Percentiles rank a stretch among this genome's conserved stretches.
Conservation (phyloP, 2,113 vertebrate species). For the human (Homo sapiens) region DNA sequence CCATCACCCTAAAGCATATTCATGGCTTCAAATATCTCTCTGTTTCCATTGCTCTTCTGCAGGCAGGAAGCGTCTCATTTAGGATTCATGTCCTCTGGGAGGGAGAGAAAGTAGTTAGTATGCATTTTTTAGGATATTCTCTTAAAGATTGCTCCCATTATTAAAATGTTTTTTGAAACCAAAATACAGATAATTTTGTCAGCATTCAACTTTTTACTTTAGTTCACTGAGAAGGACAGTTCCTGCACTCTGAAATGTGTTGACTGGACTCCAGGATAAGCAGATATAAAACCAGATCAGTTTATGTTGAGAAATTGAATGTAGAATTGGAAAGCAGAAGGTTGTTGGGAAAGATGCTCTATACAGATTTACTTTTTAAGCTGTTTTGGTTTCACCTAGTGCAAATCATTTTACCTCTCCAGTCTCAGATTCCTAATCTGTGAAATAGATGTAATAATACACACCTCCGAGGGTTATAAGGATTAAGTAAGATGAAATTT, state of each 20-base stretch:
- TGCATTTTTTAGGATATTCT: conserved; percentile 3
- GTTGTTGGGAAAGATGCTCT: not conserved
- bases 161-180: not conserved
- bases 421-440: conserved; percentile 38
- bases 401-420: not conserved
- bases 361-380: not conserved
- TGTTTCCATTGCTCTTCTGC: conserved; percentile 15
- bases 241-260: not conserved
- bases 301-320: not conserved
- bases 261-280: not conserved
- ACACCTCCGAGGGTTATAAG: not conserved
- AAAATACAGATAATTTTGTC: not conserved
- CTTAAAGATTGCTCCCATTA: not conserved
- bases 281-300: not conserved
- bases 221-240: not conserved
- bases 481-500: conserved; percentile 33
- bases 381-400: not conserved
- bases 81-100: not conserved
- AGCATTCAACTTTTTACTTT: not conserved
- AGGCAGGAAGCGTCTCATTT: conserved; percentile 22
- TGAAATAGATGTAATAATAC: conserved; percentile 42
- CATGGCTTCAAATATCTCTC: conserved; percentile 42
- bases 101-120: not conserved
- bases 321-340: not conserved
- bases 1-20: conserved; percentile 37